phyloP scores from a whole-genome alignment of 64 coral and sea anemone genomes.

The Montipora efflorescens region DNA sequence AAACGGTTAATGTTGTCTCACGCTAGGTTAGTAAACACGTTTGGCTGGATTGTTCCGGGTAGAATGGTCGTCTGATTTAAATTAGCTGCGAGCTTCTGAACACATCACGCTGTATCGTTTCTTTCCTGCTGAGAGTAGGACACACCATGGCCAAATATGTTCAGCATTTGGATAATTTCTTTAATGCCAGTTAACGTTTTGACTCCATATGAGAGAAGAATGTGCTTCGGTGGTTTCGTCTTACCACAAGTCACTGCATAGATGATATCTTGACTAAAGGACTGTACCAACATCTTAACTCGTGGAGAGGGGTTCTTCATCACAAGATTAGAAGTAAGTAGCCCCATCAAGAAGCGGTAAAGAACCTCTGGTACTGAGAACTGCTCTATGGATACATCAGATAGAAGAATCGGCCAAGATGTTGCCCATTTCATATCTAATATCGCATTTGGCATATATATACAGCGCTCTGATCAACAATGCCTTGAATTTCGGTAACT shows the following conservation, averaged over 20 bases:
- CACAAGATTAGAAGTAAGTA: no score
- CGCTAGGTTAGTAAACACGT: no score
- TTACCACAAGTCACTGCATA: no score
- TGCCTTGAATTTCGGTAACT: background rate
- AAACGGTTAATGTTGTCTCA: no score
- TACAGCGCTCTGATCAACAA: slow-evolving; percentile 44
- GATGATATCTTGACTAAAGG: no score
- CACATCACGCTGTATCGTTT: slow-evolving; percentile 28
- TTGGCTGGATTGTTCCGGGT: slow-evolving; percentile 5
- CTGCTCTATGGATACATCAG: no score
- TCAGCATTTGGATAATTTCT: slow-evolving; percentile 45
- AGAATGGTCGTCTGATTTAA: background rate
- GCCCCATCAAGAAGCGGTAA: no score
- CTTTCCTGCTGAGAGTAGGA: background rate
- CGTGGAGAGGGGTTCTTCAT: no score
- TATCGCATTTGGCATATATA: slow-evolving; percentile 13
- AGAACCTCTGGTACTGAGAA: no score
- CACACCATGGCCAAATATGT: slow-evolving; percentile 45
- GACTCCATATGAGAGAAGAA: slow-evolving; percentile 45
- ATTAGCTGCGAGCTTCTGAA: slow-evolving; percentile 29
- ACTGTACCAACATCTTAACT: no score
- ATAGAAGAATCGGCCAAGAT: no score
- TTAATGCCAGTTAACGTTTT: slow-evolving; percentile 31
- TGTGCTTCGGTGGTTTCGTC: no score
- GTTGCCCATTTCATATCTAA: background rate